Conservation (phyloP, 2,888 invertebrate genomes). For the Nomada goodeniana region DNA sequence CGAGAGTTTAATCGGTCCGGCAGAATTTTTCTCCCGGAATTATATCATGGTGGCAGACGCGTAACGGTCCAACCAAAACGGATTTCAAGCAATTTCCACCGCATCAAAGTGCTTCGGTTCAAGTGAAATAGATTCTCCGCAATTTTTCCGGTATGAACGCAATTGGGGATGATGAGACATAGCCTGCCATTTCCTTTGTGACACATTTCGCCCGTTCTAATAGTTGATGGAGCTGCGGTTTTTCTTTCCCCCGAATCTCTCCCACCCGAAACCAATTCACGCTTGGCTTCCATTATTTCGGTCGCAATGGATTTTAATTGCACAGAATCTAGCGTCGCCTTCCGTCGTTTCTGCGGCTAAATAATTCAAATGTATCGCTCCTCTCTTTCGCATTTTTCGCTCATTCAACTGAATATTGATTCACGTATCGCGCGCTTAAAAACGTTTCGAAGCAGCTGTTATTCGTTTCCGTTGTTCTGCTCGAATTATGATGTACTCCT, state of each 20-base stretch:
- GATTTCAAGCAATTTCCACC: conserved; percentile 61
- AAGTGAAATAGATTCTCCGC: conserved; percentile 50
- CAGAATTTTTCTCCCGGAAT: conserved; percentile 48
- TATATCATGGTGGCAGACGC: conserved; percentile 42
- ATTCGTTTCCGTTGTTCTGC: too few relatives aligned
- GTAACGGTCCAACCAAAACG: conserved; percentile 50
- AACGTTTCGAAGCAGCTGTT: too few relatives aligned
- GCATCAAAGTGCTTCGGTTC: conserved; percentile 58
- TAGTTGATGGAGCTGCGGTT: conserved; percentile 23
- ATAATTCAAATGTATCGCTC: not conserved
- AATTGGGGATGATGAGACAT: conserved; percentile 44
- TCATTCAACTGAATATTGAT: too few relatives aligned
- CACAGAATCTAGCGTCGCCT: not conserved
- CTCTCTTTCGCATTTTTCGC: too few relatives aligned
- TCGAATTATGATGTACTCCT: too few relatives aligned
- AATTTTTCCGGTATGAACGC: conserved; percentile 56
- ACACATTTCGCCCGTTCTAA: conserved; percentile 28
- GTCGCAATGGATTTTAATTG: not conserved
- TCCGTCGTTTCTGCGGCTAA: not conserved
- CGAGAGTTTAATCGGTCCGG: conserved; percentile 48
- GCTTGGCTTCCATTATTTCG: conserved; percentile 8
- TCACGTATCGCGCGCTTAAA: too few relatives aligned
- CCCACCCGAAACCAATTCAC: not conserved
- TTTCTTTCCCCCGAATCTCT: not conserved
- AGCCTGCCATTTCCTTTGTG: conserved; percentile 50